These are phyloP conservation scores for Rhagium mordax DNA, from an alignment of 2,888 invertebrate genomes.

Conservation along the genomic window DNA sequence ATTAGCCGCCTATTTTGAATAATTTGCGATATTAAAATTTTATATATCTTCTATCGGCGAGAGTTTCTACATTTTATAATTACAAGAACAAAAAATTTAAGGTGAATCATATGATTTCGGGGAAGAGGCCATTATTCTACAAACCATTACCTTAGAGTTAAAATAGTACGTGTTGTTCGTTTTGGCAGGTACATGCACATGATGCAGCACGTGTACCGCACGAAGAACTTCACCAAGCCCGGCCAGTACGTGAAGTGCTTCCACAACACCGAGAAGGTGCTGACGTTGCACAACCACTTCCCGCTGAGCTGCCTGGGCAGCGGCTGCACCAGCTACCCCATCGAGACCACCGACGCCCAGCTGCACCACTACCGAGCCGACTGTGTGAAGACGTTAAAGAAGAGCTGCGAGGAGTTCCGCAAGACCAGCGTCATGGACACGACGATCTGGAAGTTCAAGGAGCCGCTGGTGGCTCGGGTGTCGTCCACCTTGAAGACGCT, in stretches of 20 bases:
- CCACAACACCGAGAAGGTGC: constrained; percentile 91
- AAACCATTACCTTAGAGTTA: too few relatives aligned
- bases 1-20: too few relatives aligned
- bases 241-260: constrained; percentile 96
- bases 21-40: too few relatives aligned
- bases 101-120: too few relatives aligned
- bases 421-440: constrained; percentile 88
- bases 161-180: too few relatives aligned
- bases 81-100: too few relatives aligned
- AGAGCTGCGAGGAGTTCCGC: constrained; percentile 86
- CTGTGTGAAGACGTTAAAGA: constrained; percentile 90
- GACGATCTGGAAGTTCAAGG: constrained; percentile 91
- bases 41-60: too few relatives aligned
- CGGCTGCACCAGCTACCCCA: constrained; percentile 85
- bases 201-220: constrained; percentile 92
- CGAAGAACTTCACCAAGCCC: constrained; percentile 92
- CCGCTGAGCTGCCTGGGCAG: constrained; percentile 90
- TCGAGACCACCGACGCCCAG: constrained; percentile 87
- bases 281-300: constrained; percentile 94
- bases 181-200: constrained; percentile 90
- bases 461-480: constrained; percentile 80
- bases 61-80: too few relatives aligned
- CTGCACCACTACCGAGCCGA: constrained; percentile 95
- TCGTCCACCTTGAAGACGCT: constrained; percentile 80
- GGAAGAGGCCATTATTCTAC: too few relatives aligned